A percentile compares a stretch with the other conserved stretches of the same genome.
Conservation (phyloP, 2,797 vertebrate genomes). For the Dallia pectoralis region DNA sequence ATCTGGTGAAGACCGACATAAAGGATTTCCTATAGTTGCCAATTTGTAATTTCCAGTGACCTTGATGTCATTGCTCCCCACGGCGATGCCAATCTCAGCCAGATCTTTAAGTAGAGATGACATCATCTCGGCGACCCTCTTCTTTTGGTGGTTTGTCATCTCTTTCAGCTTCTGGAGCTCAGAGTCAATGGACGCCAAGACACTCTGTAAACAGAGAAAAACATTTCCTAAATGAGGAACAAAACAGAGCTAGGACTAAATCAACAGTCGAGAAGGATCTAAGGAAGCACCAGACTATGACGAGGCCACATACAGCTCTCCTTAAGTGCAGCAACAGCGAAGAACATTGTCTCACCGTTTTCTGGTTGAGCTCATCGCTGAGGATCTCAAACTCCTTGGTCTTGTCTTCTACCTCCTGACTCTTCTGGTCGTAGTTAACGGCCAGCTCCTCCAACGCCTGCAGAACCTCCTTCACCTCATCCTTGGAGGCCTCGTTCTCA, state of each 20-base stretch:
- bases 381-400: conserved; percentile 89
- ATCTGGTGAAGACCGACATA: neutral
- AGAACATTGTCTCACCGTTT: conserved; percentile 79
- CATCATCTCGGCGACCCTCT: conserved; percentile 96
- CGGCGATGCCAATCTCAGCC: conserved; percentile 90
- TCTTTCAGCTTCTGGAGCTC: conserved; percentile 97
- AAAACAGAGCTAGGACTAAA: neutral
- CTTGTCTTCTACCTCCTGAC: conserved; percentile 94
- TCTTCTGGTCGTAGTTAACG: conserved; percentile 96
- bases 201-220: conserved; percentile 67
- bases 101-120: conserved; percentile 95
- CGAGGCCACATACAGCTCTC: neutral
- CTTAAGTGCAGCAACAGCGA: neutral
- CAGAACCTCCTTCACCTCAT: conserved; percentile 95
- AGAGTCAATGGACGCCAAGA: conserved; percentile 88
- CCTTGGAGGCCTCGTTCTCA: conserved; percentile 96
- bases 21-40: neutral
- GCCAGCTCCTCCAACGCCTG: conserved; percentile 94
- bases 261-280: neutral
- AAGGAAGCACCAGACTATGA: neutral
- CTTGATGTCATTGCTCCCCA: conserved; percentile 96
- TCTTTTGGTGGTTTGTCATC: conserved; percentile 97
- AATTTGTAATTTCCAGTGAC: conserved; percentile 58
- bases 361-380: conserved; percentile 92
- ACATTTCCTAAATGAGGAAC: neutral